A percentile compares a stretch with the other conserved stretches of the same genome.
Evolutionary conservation across 2,888 invertebrate species (phyloP).

Genomic region (Odontocolon sp.): DNA sequence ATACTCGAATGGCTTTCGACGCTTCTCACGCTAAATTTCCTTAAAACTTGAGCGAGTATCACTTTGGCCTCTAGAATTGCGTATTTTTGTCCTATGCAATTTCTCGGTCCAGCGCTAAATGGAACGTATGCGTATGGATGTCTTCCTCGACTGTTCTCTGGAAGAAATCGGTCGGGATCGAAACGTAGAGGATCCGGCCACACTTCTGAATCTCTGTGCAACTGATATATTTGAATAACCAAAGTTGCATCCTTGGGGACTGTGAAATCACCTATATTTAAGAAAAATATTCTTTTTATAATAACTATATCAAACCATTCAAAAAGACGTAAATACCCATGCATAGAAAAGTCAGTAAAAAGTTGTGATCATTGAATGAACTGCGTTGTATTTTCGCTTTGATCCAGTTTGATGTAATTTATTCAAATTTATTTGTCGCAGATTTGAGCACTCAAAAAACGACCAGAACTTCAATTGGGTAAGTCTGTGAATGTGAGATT

Average conservation of each 20-base stretch:
- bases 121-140: constrained; percentile 75
- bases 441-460: too few species aligned
- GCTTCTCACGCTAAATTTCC: constrained; percentile 70
- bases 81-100: constrained; percentile 74
- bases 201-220: constrained; percentile 81
- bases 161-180: constrained; percentile 80
- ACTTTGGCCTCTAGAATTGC: constrained; percentile 70
- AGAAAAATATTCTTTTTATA: background rate
- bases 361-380: background rate
- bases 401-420: too few species aligned
- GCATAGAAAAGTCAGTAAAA: background rate
- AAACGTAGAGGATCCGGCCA: constrained; percentile 82
- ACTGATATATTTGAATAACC: constrained; percentile 78
- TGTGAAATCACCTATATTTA: constrained; percentile 72
- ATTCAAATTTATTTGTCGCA: background rate
- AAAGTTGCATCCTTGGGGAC: constrained; percentile 80
- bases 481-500: background rate
- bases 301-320: background rate
- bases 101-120: constrained; percentile 75
- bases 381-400: too few species aligned
- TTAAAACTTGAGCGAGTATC: constrained; percentile 64
- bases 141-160: constrained; percentile 73
- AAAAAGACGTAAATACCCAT: background rate
- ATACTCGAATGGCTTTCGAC: constrained; percentile 62
- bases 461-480: background rate